Percentiles rank a stretch among this genome's conserved stretches.
Conservation (phyloP, 2,797 vertebrate genomes). For the Sebastes taczanowskii region DNA sequence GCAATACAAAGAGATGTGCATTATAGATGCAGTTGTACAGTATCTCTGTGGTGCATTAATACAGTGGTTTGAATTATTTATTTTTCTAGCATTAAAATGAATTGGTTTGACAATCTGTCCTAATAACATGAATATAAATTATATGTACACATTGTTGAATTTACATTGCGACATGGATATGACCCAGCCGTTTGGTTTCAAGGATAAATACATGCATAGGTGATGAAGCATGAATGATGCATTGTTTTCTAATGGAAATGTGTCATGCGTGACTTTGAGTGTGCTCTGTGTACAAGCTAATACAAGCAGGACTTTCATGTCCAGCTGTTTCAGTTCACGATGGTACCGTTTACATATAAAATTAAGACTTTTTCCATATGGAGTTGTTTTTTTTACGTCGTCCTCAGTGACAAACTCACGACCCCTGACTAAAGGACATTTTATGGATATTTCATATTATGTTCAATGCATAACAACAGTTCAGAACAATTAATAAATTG, state of each 20-base stretch:
- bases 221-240: conserved; percentile 25
- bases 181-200: background rate
- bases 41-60: background rate
- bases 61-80: background rate
- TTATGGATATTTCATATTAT: too few relatives aligned
- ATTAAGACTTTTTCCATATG: background rate
- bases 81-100: background rate
- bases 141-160: background rate
- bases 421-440: too few relatives aligned
- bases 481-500: too few relatives aligned
- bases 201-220: conserved; percentile 25
- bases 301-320: background rate
- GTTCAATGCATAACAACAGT: too few relatives aligned
- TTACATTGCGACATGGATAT: conserved; percentile 1
- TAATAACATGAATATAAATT: conserved; percentile 25
- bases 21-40: background rate
- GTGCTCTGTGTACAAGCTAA: background rate
- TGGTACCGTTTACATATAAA: background rate
- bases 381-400: background rate
- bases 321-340: background rate
- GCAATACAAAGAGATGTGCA: background rate
- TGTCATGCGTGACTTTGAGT: conserved; percentile 13
- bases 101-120: background rate
- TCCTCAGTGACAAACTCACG: background rate
- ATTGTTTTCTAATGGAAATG: conserved; percentile 14